Base-by-base conservation (phyloP, 2,888 invertebrate genomes). In the Laothoe populi region DNA sequence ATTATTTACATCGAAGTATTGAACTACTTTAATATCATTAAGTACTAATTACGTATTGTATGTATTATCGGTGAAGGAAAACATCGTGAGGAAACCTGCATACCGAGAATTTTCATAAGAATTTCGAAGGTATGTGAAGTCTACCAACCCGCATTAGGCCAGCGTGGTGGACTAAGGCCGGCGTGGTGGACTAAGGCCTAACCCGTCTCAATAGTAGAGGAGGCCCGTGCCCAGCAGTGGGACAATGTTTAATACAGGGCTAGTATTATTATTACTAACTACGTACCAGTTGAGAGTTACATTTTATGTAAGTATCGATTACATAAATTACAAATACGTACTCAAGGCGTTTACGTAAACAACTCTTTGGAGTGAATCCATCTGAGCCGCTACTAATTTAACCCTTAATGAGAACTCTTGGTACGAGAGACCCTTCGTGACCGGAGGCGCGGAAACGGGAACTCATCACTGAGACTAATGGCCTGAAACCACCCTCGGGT, bases 391-490 rank as follows among this genome's bases (percentile, higher is more conserved):
- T 75, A 81, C 83, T 86, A 88, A 88, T 86, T 83, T 84, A 81
- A 81, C 81, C 78, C 81, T 83, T 88, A 90, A 90, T 89, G 88
- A 88, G 86, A 79, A 79, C 75, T 78, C 74, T 74, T 67, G 62
- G 74, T 78, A 77, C 70, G 70, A 78, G 68, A 75, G 78, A 74
- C 83, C 86, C 86, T 82, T 70, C 79, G 66, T 84, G 82, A 72
- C 88, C 87, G 78, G 83, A 85, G 87, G 88, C 87, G 81, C 78
- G 86, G 87, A 87, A 84, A 79, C 81, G 79, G 79, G 83, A 79
- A 76, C 85, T 86, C 89, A 87, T 90, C 88, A 84, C 80, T 65
- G 81, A 64, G 77, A 84, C 86, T 90, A 90, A 90, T 88, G 87
- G 81, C 78, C 75, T 78, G 83, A 82, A 87, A 83, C 77, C 81